Percentiles rank a stretch among this genome's conserved stretches.
Evolutionary conservation across 2,888 invertebrate species (phyloP).

Genomic region (Cephus sareptanus): DNA sequence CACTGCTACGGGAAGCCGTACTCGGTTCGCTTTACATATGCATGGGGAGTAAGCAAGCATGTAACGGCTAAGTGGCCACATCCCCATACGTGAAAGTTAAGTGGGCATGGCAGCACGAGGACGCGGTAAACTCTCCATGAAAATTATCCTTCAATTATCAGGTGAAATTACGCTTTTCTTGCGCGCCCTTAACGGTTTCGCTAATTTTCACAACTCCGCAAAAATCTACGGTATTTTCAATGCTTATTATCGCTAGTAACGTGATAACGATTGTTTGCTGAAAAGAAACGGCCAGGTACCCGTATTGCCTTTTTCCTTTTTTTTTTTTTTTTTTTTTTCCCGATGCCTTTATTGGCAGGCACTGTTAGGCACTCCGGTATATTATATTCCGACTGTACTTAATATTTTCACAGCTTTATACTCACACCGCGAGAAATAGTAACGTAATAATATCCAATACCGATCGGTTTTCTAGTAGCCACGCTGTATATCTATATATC

Average conservation of each 20-base stretch:
- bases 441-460: neutral
- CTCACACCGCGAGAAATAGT: neutral
- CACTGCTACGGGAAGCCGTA: slow-evolving; percentile 21
- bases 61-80: slow-evolving; percentile 54
- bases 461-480: neutral
- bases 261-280: neutral
- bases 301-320: neutral
- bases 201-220: neutral
- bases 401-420: neutral
- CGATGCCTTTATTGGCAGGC: neutral
- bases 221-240: neutral
- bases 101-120: slow-evolving; percentile 55
- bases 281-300: neutral
- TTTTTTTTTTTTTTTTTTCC: neutral
- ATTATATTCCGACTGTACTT: neutral
- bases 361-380: neutral
- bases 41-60: slow-evolving; percentile 55
- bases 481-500: neutral
- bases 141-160: slow-evolving; percentile 61
- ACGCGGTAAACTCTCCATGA: slow-evolving; percentile 46
- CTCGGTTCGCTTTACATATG: slow-evolving; percentile 42
- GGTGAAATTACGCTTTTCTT: slow-evolving; percentile 1
- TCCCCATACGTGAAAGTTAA: slow-evolving; percentile 60
- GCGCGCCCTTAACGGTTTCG: neutral
- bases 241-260: neutral